Base-by-base conservation (phyloP, 2,888 invertebrate species). In the Spodoptera exigua region DNA sequence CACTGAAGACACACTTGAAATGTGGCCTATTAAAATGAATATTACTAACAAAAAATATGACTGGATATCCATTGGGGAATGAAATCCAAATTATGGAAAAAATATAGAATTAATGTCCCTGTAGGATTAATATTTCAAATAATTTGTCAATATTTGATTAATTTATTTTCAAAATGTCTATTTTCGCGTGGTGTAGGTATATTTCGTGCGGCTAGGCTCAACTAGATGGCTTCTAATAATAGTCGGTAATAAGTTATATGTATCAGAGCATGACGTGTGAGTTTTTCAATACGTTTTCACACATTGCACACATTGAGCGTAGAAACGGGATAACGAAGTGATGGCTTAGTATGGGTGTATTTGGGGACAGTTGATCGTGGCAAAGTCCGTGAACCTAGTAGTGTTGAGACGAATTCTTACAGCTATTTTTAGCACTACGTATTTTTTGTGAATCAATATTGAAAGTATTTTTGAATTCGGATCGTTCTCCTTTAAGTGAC, bases 261-360 rank as follows among this genome's bases (percentile, higher is more conserved):
- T 52, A 71, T 71, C 52, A 61, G 18, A 27, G 9, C 32, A 51
- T 47, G 74, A 74, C 32, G 35, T 49, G 14, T 34, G 27, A 10
- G 32, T 48, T 56, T 64, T 55, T 49, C 61, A 44, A 17, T 54
- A 54, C 46, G 2, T 52, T 48, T 54, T 56, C 48, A 51, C 61
- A 53, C 55, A 47, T 40, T 41, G 27, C 54, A 70, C 56, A 35
- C 47, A 51, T 37, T 27, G 43, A 52, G 37, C 17, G 18, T 1
- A n/a, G n/a, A n/a, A n/a, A 39, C 37, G 46, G 68, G 17, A 65
- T 57, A 51, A 17, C 16, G 13, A 34, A 17, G 13, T 32, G 53
- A 43, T 35, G 46, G 39, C 46, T 43, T 65, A 58, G n/a, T 43
- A 13, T 43, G 36, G 48, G 40, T 13, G 14, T 35, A 27, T 43